These are phyloP conservation scores for Buathra laborator DNA, from an alignment of 2,888 invertebrate genomes.

Conservation along the genomic window DNA sequence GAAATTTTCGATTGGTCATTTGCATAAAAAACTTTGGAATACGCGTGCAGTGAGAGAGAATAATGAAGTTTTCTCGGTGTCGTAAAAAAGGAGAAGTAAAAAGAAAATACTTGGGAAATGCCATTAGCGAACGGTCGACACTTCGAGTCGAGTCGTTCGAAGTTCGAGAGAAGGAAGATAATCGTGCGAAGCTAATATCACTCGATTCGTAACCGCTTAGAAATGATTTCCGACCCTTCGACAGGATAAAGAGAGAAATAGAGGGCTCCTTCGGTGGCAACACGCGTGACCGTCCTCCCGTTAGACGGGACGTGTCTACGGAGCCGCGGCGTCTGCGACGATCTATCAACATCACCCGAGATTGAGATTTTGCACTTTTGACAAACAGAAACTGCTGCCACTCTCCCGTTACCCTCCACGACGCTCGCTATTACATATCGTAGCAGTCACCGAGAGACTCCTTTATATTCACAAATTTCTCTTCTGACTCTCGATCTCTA, in stretches of 20 bases:
- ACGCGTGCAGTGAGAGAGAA: background rate
- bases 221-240: slow-evolving; percentile 69
- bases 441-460: slow-evolving; percentile 38
- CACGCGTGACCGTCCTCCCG: background rate
- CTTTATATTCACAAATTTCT: slow-evolving; percentile 74
- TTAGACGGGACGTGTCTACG: background rate
- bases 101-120: slow-evolving; percentile 33
- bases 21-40: too few species aligned
- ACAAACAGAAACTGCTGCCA: slow-evolving; percentile 70
- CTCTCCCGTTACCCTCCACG: slow-evolving; percentile 43
- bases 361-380: slow-evolving; percentile 76
- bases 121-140: slow-evolving; percentile 38
- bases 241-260: background rate
- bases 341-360: slow-evolving; percentile 77
- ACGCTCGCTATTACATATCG: slow-evolving; percentile 3
- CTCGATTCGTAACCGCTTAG: slow-evolving; percentile 54
- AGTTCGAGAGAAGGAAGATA: background rate
- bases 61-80: slow-evolving; percentile 7
- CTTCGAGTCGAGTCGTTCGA: too few species aligned
- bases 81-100: background rate
- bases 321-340: slow-evolving; percentile 53
- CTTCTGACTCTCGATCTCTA: slow-evolving; percentile 45
- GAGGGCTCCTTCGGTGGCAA: background rate
- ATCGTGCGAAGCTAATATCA: slow-evolving; percentile 60
- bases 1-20: too few species aligned